Percentiles rank a stretch among this genome's conserved stretches.
Evolutionary conservation across 2,888 invertebrate species (phyloP).

Genomic region (Ichneumoninae sp.): DNA sequence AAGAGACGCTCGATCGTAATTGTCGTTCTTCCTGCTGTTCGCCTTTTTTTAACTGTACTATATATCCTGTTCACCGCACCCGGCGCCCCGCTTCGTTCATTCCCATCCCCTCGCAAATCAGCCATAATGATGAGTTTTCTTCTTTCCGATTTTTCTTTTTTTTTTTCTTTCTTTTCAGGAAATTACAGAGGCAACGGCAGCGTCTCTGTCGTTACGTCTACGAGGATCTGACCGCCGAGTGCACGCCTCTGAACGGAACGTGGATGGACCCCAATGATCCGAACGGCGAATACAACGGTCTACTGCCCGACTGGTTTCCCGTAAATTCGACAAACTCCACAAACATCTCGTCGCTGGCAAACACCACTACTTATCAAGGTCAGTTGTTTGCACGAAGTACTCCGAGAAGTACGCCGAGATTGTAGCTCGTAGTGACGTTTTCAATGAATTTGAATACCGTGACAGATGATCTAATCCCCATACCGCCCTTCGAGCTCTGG

Average conservation of each 20-base stretch:
- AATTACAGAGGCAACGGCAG: conserved; percentile 90
- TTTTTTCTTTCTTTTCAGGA: conserved; percentile 85
- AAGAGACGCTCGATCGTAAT: conserved; percentile 16
- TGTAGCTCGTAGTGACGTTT: conserved; percentile 8
- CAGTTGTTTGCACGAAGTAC: conserved; percentile 14
- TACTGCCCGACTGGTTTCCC: conserved; percentile 81
- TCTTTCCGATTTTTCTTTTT: conserved; percentile 58
- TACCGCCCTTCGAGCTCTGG: conserved; percentile 96
- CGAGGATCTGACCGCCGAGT: conserved; percentile 87
- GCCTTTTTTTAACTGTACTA: conserved; percentile 26
- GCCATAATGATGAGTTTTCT: conserved; percentile 56
- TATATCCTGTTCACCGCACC: neutral
- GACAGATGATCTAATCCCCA: conserved; percentile 83
- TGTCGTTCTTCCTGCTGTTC: conserved; percentile 24
- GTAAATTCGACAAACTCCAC: conserved; percentile 76
- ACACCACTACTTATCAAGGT: conserved; percentile 70
- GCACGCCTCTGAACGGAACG: conserved; percentile 86
- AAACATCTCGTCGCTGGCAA: conserved; percentile 74
- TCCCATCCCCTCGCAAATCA: conserved; percentile 1
- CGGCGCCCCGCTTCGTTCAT: neutral
- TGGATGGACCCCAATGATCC: conserved; percentile 82
- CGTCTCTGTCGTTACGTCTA: conserved; percentile 89
- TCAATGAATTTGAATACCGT: conserved; percentile 14
- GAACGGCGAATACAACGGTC: conserved; percentile 82
- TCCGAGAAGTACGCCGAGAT: neutral